Conservation (phyloP, 2,113 vertebrate species). For the Sylvietta virens region DNA sequence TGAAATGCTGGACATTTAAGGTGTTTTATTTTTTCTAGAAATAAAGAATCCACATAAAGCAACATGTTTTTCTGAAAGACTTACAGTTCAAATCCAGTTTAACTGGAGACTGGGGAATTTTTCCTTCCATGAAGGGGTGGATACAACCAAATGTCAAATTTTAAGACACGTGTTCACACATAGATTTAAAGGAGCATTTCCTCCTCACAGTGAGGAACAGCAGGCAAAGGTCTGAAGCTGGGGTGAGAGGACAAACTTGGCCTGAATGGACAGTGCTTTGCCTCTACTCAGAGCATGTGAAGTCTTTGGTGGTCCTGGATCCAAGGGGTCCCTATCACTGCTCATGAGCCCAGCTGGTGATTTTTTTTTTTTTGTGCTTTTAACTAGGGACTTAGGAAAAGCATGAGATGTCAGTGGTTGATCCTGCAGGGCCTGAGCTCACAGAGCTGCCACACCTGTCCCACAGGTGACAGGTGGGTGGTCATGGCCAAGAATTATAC, state of each 20-base stretch:
- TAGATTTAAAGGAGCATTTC: not conserved
- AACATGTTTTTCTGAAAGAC: not conserved
- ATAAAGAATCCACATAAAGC: not conserved
- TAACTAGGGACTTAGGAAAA: not conserved
- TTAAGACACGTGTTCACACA: not conserved
- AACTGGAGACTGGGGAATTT: not conserved
- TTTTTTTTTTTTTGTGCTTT: not conserved
- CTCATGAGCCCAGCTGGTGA: not conserved
- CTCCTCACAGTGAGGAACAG: not conserved
- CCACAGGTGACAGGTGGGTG: not conserved
- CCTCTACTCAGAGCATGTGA: not conserved
- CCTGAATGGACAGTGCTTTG: not conserved
- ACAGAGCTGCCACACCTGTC: accelerated
- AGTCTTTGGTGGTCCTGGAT: not conserved
- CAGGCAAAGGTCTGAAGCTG: not conserved
- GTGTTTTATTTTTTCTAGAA: not conserved
- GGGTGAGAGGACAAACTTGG: not conserved
- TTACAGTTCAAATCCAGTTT: not conserved
- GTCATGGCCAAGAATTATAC: not conserved
- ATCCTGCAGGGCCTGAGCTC: not conserved
- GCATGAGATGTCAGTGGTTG: not conserved
- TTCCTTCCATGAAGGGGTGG: not conserved
- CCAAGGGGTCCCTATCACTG: not conserved
- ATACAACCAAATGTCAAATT: not conserved
- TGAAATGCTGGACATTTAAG: not conserved